phyloP scores from a whole-genome alignment of 1,140 invertebrate species.

The Macrosteles quadrilineatus region DNA sequence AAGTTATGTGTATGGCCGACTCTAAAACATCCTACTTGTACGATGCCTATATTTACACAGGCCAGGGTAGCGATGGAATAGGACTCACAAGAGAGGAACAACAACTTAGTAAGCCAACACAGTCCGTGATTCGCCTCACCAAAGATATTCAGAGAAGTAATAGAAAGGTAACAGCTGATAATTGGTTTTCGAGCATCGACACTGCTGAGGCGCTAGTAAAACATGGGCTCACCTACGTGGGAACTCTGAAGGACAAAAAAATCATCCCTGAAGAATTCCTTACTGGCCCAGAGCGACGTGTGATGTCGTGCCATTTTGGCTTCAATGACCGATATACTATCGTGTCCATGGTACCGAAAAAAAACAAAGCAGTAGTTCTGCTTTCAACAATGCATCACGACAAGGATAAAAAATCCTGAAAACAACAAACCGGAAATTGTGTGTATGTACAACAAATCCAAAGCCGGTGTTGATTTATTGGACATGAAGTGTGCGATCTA shows the following conservation, averaged over 20 bases:
- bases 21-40: conserved; percentile 24
- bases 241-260: conserved; percentile 47
- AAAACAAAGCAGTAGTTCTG: conserved; percentile 42
- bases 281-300: not conserved
- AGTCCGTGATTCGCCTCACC: conserved; percentile 30
- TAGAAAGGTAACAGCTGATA: conserved; percentile 47
- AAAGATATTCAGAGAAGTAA: conserved; percentile 36
- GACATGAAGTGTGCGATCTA: conserved; percentile 45
- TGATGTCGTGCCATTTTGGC: conserved; percentile 31
- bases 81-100: not conserved
- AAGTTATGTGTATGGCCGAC: conserved; percentile 25
- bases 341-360: conserved; percentile 44
- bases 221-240: conserved; percentile 34
- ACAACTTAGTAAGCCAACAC: conserved; percentile 6
- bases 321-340: conserved; percentile 42
- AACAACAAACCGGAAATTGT: conserved; percentile 45
- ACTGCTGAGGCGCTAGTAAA: conserved; percentile 45
- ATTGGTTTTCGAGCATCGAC: conserved; percentile 47
- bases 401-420: conserved; percentile 27
- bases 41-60: conserved; percentile 32
- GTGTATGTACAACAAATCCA: conserved; percentile 44
- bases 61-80: conserved; percentile 22
- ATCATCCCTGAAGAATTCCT: conserved; percentile 45
- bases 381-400: conserved; percentile 43
- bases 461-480: conserved; percentile 45